phyloP scores from a whole-genome alignment of 2,797 vertebrate species.

The Falco naumanni region DNA sequence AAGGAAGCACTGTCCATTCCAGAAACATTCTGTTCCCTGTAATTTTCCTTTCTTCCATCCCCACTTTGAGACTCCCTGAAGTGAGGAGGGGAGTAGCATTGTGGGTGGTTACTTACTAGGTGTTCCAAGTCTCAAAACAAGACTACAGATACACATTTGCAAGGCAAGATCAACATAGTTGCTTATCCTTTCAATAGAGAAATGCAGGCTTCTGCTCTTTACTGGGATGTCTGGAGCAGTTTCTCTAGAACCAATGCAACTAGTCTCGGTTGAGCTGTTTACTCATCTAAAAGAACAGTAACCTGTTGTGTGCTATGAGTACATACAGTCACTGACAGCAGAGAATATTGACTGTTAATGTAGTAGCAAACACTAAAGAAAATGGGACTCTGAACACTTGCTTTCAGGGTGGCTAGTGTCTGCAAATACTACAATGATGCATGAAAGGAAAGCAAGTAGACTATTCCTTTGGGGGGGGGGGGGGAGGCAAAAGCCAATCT shows the following conservation, averaged over 20 bases:
- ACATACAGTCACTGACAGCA: not conserved
- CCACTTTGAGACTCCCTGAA: not conserved
- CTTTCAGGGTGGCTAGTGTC: not conserved
- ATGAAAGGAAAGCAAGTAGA: not conserved
- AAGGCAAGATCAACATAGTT: not conserved
- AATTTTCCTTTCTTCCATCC: not conserved
- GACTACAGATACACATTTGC: not conserved
- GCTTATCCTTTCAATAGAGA: not conserved
- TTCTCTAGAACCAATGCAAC: not conserved
- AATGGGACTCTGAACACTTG: not conserved
- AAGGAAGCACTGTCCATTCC: not conserved
- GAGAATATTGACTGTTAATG: not conserved
- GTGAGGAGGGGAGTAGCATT: not conserved
- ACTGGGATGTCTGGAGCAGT: not conserved
- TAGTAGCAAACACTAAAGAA: not conserved
- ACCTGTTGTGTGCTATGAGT: not conserved
- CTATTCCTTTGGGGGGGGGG: not conserved
- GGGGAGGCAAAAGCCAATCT: not conserved
- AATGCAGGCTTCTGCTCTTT: not conserved
- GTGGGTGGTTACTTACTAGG: not conserved
- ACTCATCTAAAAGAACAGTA: not conserved
- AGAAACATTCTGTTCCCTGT: not conserved
- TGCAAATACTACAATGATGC: not conserved
- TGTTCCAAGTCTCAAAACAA: conserved; percentile 3
- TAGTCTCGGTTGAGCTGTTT: not conserved